Evolutionary conservation across 2,113 vertebrate species (phyloP), one percentile per base, ranked within the genome.

Genomic region (Mobula birostris): DNA sequence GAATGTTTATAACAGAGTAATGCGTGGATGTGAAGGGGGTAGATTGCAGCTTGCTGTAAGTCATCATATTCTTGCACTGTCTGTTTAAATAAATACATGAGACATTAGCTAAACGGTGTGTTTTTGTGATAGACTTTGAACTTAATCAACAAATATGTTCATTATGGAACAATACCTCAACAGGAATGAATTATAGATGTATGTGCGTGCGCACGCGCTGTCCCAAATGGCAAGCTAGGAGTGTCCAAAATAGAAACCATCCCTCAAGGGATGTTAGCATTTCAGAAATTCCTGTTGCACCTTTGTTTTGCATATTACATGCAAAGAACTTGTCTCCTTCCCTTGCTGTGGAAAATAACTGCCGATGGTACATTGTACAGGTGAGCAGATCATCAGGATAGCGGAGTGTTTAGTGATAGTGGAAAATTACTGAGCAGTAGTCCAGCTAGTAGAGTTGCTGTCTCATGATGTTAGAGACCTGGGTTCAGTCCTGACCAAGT

Each of bases 101-200:
- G 32, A 92, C 24, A 19, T 92, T 74, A 9, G 32, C 90, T 88
- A 27, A 61, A n/a, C 27, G 12, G 36, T 72, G 68, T 40, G 61
- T 92, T 48, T 72, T 3, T 72, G 90, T 36, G 36, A n/a, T 48
- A 40, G 29, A 92, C 21, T 14, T 48, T 40, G 32, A 66, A 92
- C 40, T 92, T 72, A 14, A 92, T 92, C 68, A 92, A 40, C 90
- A 72, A 70, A 40, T 72, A 72, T 19, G 70, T 92, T 92, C n/a
- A 92, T 92, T 92, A 92, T 72, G 66, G 90, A 92, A 72, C 24
- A 48, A 32, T 74, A 11, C 2, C 68, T 92, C 19, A 19, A 21
- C n/a, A 19, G 7, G 90, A 19, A 92, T 92, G 90, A 92, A 92
- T 72, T 92, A 72, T 72, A 68, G 63, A 91, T 68, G 66, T 19